These are phyloP conservation scores for Drosophila arizonae DNA, from an alignment of 1,140 invertebrate genomes.

Conservation along the genomic window DNA sequence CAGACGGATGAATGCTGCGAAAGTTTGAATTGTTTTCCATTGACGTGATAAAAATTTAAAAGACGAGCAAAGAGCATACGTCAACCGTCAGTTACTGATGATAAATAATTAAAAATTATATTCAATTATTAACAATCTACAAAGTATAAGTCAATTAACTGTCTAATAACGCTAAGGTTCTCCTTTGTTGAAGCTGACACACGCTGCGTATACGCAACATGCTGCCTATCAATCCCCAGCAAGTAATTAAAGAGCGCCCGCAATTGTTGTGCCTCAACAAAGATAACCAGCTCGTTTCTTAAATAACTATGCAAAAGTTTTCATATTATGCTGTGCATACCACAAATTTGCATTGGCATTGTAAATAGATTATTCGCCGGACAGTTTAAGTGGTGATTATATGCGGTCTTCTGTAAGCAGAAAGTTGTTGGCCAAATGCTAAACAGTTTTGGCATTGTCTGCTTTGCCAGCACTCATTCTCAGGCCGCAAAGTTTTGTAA, in stretches of 20 bases:
- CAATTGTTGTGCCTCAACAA: background rate
- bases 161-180: background rate
- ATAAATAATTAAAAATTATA: no score
- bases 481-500: background rate
- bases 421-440: slow-evolving; percentile 20
- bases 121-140: background rate
- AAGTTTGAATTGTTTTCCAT: no score
- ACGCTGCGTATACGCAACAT: slow-evolving; percentile 33
- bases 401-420: slow-evolving; percentile 18
- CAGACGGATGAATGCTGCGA: no score
- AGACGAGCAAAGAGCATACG: background rate
- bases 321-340: slow-evolving; percentile 10
- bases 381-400: slow-evolving; percentile 43
- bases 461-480: background rate
- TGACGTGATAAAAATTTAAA: no score
- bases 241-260: slow-evolving; percentile 8
- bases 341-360: slow-evolving; percentile 26
- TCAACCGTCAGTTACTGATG: background rate
- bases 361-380: slow-evolving; percentile 37
- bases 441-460: background rate
- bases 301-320: slow-evolving; percentile 13
- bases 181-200: background rate
- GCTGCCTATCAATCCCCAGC: background rate
- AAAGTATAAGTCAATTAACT: background rate
- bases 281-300: background rate